A percentile compares a stretch with the other conserved stretches of the same genome.
phyloP scores from a whole-genome alignment of 2,888 invertebrate species.

The Netelia fuscicornis region DNA sequence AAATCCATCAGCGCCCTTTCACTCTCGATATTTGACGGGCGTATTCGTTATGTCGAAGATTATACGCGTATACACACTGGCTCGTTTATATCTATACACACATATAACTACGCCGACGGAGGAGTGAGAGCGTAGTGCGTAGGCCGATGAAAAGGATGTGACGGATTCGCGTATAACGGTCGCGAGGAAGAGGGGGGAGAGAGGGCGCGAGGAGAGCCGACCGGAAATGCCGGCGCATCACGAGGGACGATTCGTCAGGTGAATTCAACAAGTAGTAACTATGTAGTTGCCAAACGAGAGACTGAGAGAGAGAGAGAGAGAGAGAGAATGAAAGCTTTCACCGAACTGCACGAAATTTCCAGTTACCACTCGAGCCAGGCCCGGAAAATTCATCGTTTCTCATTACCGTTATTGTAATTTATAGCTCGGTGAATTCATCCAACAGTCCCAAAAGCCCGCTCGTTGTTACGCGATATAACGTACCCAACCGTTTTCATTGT shows the following conservation, averaged over 20 bases:
- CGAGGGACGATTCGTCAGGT: conserved; percentile 69
- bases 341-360: conserved; percentile 43
- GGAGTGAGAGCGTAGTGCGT: neutral
- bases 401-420: conserved; percentile 52
- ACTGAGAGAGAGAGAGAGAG: neutral
- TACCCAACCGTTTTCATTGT: no score
- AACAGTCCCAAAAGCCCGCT: neutral
- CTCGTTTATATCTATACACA: neutral
- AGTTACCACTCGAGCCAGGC: conserved; percentile 34
- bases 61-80: neutral
- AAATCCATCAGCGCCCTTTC: conserved; percentile 49
- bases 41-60: conserved; percentile 19
- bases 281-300: conserved; percentile 8
- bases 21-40: conserved; percentile 44
- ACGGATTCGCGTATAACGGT: conserved; percentile 51
- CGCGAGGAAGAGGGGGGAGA: conserved; percentile 15
- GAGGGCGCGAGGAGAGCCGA: conserved; percentile 8
- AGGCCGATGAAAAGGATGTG: conserved; percentile 56
- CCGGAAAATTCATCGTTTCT: conserved; percentile 54
- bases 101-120: neutral
- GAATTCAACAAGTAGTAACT: conserved; percentile 68
- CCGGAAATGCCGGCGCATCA: conserved; percentile 66
- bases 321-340: conserved; percentile 2
- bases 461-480: no score
- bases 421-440: conserved; percentile 23